Evolutionary conservation across 1,140 invertebrate species (phyloP), one percentile per base, ranked within the genome.

Genomic region (Gonioctena quinquepunctata): DNA sequence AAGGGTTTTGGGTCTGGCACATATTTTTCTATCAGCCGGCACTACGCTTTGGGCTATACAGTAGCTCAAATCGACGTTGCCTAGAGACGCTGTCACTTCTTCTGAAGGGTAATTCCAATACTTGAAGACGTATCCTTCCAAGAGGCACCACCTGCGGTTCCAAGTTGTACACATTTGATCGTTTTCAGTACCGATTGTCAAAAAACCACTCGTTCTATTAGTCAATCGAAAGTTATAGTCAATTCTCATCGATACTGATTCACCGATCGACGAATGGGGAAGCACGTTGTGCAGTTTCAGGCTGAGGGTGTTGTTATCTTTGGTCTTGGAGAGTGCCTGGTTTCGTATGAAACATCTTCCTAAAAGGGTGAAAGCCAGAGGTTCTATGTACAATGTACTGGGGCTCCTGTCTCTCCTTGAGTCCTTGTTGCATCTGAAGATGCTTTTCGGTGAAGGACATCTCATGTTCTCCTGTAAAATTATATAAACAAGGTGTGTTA

Each of bases 41-140:
- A 42, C 61, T n/a, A 83, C 76, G 33, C 73, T 60, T 0, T 75
- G 62, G 6, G 70, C 76, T 0, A 75, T 66, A 52, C 82, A 84
- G 54, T 78, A 67, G 1, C 70, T 75, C 13, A 86, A 69, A 72
- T 85, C 80, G 25, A 86, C 81, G 0, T 64, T 56, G 1, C 73
- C 67, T 1, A 83, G 13, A 0, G 84, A 83, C 0, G 69, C 21
- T 27, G 76, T 73, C 1, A 62, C 49, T 70, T 83, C 80, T 28
- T 84, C 82, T 2, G 67, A 71, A 0, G 84, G 84, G 75, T 84
- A 85, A 67, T 85, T 85, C 83, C 83, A 86, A 52, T 84, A 84
- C 65, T 77, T 75, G 6, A 86, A 69, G 3, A 66, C 49, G 48
- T 76, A 72, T 0, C 78, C 79, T 13, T 80, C 66, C 5, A 86